Evolutionary conservation across 2,888 invertebrate species (phyloP).

Genomic region (Drymonia ruficornis): DNA sequence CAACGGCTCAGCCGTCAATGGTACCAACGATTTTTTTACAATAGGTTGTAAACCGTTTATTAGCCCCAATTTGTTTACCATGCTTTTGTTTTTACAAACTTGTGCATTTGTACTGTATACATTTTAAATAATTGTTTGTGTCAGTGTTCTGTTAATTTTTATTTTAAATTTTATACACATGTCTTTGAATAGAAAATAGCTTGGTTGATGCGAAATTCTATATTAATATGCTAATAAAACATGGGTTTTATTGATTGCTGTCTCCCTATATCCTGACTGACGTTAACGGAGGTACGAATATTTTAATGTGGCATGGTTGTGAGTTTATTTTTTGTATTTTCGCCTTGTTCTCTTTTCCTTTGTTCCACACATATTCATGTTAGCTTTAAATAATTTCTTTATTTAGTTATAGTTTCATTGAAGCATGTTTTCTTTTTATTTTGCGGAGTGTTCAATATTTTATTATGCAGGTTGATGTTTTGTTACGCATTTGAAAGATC

Average conservation of each 20-base stretch:
- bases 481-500: not conserved
- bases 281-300: slow-evolving; percentile 52
- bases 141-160: slow-evolving; percentile 18
- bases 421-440: slow-evolving; percentile 37
- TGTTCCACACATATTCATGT: slow-evolving; percentile 71
- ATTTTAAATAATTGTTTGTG: not conserved
- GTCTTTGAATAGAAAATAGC: slow-evolving; percentile 51
- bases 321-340: slow-evolving; percentile 38
- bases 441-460: slow-evolving; percentile 11
- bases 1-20: not conserved
- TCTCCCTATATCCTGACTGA: slow-evolving; percentile 32
- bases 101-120: slow-evolving; percentile 4
- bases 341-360: slow-evolving; percentile 35
- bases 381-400: slow-evolving; percentile 41
- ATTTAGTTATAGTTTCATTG: slow-evolving; percentile 15
- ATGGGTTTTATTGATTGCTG: slow-evolving; percentile 44
- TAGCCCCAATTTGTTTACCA: no score
- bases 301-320: slow-evolving; percentile 63
- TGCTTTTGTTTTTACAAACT: not conserved
- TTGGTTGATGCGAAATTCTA: slow-evolving; percentile 66
- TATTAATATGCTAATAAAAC: slow-evolving; percentile 73
- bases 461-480: slow-evolving; percentile 10
- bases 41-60: no score
- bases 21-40: not conserved
- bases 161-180: slow-evolving; percentile 55